phyloP scores from a whole-genome alignment of 2,888 invertebrate species.

The Sesamia inferens region DNA sequence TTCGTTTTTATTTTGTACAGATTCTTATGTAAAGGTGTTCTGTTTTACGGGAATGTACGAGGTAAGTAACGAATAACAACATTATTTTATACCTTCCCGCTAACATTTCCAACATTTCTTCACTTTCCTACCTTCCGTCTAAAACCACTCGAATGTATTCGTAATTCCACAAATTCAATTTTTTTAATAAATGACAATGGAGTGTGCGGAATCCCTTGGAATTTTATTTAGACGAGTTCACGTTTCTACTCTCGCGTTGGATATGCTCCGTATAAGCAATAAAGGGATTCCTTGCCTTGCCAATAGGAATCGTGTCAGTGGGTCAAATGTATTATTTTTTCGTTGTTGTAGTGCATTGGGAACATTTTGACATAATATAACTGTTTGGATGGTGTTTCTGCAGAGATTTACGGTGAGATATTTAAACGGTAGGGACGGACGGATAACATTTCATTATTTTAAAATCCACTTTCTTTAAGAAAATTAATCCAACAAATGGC shows the following conservation, averaged over 20 bases:
- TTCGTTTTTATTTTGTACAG: slow-evolving; percentile 21
- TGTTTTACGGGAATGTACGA: not conserved
- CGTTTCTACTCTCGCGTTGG: slow-evolving; percentile 51
- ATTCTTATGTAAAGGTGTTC: slow-evolving; percentile 16
- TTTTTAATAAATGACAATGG: slow-evolving; percentile 51
- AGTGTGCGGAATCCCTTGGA: slow-evolving; percentile 46
- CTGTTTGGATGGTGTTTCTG: slow-evolving; percentile 17
- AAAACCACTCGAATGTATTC: slow-evolving; percentile 31
- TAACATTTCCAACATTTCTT: not conserved
- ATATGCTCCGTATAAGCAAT: slow-evolving; percentile 67
- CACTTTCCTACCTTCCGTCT: slow-evolving; percentile 1
- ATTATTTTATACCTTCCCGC: slow-evolving; percentile 14
- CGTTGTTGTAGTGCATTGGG: slow-evolving; percentile 52
- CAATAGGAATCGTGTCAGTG: slow-evolving; percentile 70
- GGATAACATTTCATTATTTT: not conserved
- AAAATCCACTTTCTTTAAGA: not conserved
- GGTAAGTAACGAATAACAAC: not conserved
- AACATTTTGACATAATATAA: slow-evolving; percentile 46
- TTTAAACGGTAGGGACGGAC: not conserved
- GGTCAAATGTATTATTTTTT: slow-evolving; percentile 73
- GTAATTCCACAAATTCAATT: slow-evolving; percentile 47
- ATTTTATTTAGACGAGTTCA: slow-evolving; percentile 59
- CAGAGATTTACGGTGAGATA: slow-evolving; percentile 14
- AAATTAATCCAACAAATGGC: not conserved
- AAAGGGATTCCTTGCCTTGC: slow-evolving; percentile 70